phyloP scores from a whole-genome alignment of 2,113 vertebrate species.

The Lethenteron reissneri region DNA sequence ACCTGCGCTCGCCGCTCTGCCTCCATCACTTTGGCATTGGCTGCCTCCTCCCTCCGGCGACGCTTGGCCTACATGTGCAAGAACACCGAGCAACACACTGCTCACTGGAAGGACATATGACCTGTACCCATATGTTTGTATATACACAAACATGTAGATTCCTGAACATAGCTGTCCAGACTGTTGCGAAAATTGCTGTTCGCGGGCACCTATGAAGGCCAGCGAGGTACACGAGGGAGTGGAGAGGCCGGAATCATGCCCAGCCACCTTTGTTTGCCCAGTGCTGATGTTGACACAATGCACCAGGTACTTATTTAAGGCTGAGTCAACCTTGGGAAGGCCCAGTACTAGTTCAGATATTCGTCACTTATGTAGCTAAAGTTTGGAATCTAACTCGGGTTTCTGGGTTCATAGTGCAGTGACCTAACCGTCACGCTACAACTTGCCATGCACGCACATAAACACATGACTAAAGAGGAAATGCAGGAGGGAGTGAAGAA shows the following conservation, averaged over 20 bases:
- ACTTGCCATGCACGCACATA: not conserved
- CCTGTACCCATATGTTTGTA: constrained; percentile 15
- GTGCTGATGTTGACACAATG: too few relatives aligned
- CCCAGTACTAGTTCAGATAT: too few relatives aligned
- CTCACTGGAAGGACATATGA: constrained; percentile 19
- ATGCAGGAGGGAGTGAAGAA: not conserved
- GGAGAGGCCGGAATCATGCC: not conserved
- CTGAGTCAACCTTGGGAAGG: too few relatives aligned
- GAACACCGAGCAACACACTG: constrained; percentile 32
- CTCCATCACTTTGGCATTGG: constrained; percentile 81
- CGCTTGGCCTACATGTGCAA: constrained; percentile 66
- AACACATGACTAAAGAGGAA: not conserved
- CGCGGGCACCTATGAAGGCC: not conserved
- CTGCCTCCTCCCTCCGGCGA: constrained; percentile 81
- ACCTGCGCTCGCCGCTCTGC: constrained; percentile 86
- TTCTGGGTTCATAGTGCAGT: too few relatives aligned
- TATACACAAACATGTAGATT: constrained; percentile 20
- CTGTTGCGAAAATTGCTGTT: not conserved
- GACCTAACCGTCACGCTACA: too few relatives aligned
- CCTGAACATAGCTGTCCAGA: constrained; percentile 16
- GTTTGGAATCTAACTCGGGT: too few relatives aligned
- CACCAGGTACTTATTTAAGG: too few relatives aligned
- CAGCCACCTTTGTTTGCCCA: too few relatives aligned
- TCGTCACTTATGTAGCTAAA: too few relatives aligned
- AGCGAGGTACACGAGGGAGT: not conserved